A percentile compares a stretch with the other conserved stretches of the same genome.
Conservation (phyloP, 2,113 vertebrate species). For the Xiphorhynchus elegans region DNA sequence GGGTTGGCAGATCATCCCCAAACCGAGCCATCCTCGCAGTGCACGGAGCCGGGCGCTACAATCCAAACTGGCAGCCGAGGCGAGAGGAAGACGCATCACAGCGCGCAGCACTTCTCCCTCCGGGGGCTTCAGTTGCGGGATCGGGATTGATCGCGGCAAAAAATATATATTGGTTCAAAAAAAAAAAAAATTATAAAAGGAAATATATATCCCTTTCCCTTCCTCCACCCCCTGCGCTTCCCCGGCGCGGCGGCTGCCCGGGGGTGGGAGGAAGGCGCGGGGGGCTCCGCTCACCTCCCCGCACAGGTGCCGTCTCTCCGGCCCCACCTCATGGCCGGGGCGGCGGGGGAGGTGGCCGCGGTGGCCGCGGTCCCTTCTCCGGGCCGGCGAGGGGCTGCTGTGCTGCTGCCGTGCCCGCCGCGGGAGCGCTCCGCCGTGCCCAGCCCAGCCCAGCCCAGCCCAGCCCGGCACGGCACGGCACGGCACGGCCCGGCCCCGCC, state of each 20-base stretch:
- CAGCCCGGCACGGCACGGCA: neutral
- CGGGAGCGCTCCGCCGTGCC: neutral
- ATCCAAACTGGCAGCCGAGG: constrained; percentile 79
- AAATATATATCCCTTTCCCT: neutral
- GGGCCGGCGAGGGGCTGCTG: neutral
- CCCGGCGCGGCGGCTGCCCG: neutral
- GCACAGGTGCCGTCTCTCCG: constrained; percentile 1
- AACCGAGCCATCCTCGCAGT: constrained; percentile 90
- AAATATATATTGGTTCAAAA: neutral
- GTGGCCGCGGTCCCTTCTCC: neutral
- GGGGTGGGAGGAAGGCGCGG: neutral
- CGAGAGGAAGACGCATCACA: constrained; percentile 86
- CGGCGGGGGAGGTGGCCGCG: neutral
- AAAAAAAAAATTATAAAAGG: neutral
- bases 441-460: neutral
- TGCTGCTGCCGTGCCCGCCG: constrained; percentile 1
- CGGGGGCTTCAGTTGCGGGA: constrained; percentile 42
- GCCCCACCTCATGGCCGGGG: constrained; percentile 23
- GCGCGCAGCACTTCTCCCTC: constrained; percentile 64
- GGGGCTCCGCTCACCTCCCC: constrained; percentile 47
- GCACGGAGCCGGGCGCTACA: constrained; percentile 75
- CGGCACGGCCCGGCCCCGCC: neutral
- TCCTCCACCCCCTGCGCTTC: neutral
- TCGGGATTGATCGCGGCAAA: neutral
- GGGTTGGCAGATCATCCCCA: constrained; percentile 88